Percentiles rank a stretch among this genome's conserved stretches.
Conservation (phyloP, 2,113 vertebrate genomes). For the Xiphophorus couchianus region DNA sequence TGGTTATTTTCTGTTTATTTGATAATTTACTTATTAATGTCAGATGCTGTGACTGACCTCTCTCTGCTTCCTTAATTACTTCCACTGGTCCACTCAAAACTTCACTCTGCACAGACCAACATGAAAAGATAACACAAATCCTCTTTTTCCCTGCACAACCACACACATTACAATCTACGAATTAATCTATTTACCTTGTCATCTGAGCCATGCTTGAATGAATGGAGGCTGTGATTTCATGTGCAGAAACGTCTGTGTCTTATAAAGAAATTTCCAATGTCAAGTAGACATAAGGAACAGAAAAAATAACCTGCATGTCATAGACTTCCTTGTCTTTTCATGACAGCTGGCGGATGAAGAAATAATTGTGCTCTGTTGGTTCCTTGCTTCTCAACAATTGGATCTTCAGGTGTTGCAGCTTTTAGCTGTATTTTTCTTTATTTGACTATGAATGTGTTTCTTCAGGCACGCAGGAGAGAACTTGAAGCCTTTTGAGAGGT, state of each 20-base stretch:
- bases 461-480: background rate
- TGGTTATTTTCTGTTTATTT: too few species aligned
- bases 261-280: background rate
- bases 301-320: background rate
- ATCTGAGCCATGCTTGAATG: background rate
- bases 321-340: background rate
- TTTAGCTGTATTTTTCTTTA: constrained; percentile 6
- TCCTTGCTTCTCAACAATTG: background rate
- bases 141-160: too few species aligned
- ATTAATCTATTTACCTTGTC: background rate
- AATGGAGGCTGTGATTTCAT: background rate
- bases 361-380: background rate
- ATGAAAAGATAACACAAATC: too few species aligned
- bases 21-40: too few species aligned
- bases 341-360: background rate
- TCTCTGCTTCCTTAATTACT: too few species aligned
- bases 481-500: background rate
- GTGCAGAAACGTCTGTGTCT: background rate
- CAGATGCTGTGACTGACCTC: too few species aligned
- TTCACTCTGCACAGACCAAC: too few species aligned
- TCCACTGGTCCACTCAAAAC: too few species aligned
- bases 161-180: background rate
- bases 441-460: background rate
- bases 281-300: background rate
- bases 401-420: background rate